Evolutionary conservation across 2,888 invertebrate species (phyloP), one percentile per base, ranked within the genome.

Genomic region (Troilus luridus): DNA sequence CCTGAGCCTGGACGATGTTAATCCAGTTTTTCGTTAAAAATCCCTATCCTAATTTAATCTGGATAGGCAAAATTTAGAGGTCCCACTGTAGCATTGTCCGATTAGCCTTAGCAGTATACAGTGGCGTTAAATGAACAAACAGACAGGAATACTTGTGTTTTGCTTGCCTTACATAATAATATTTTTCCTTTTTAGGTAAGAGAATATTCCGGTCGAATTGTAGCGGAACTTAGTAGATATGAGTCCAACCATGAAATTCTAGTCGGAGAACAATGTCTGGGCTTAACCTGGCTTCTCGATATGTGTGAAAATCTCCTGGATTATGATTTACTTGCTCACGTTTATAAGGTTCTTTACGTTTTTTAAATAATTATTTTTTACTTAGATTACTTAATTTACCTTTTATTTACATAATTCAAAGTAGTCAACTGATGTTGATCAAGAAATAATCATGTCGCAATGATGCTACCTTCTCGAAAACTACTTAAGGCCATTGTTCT

Each of bases 301-400:
- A 62, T 62, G 59, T 54, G 59, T 21, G 62, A 89, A 54, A 89
- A 60, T 14, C 59, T 62, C 0, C 27, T 64, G 24, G 89, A 89
- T 67, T 89, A 89, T 67, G 67, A 54, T 64, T 41, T 89, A 19
- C 62, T 89, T n/a, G 89, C 89, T 11, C 89, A 89, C 54, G 62
- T 89, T 41, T 89, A 64, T 89, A 89, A 89, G 62, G 89, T 89
- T 54, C 21, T n/a, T 56, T 21, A 11, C 5, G 41, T 17, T 8
- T 17, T 21, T 64, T 64, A 64, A 64, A 64, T n/a, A 9, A 1
- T 60, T 17, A 14, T 60, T 17, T 62, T 62, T 21, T 62, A 62
- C 0, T 21, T 62, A 41, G 41, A 41, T 62, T 19, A 21, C 21
- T 21, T 62, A 5, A 10, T 24, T 64, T 64, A 24, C n/a, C 11